phyloP scores from a whole-genome alignment of 2,113 vertebrate species.

The Sinocyclocheilus maitianheensis region DNA sequence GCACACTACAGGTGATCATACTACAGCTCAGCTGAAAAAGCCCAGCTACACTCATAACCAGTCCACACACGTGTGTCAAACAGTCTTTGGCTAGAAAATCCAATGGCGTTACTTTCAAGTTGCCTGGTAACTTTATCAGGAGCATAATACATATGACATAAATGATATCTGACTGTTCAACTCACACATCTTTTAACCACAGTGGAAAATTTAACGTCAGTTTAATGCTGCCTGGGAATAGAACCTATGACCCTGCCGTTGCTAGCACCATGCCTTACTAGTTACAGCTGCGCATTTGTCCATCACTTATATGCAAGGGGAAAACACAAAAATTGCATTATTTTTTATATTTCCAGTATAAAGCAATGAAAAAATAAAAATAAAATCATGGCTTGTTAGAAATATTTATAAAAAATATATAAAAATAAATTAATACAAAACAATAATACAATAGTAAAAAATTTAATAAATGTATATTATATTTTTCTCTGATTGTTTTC shows the following conservation, averaged over 20 bases:
- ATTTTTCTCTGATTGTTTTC: no score
- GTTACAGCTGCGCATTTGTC: neutral
- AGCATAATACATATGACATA: neutral
- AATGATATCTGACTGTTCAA: neutral
- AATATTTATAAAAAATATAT: no score
- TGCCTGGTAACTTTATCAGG: neutral
- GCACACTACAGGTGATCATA: conserved; percentile 80
- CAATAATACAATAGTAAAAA: no score
- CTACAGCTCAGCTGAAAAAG: neutral
- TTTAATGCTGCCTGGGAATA: neutral
- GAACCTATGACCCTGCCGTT: neutral
- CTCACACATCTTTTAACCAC: neutral
- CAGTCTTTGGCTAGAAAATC: neutral
- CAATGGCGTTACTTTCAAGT: neutral
- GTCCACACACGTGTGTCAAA: neutral
- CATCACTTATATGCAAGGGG: neutral
- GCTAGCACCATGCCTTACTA: neutral
- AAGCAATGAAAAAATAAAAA: neutral
- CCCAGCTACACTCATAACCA: neutral
- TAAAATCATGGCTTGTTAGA: neutral
- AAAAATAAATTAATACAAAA: no score
- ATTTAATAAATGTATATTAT: no score
- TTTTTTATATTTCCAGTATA: neutral
- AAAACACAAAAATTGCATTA: neutral
- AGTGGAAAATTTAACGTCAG: neutral